These are phyloP conservation scores for Drosophila setosimentum DNA, from an alignment of 2,888 invertebrate species.

Conservation along the genomic window DNA sequence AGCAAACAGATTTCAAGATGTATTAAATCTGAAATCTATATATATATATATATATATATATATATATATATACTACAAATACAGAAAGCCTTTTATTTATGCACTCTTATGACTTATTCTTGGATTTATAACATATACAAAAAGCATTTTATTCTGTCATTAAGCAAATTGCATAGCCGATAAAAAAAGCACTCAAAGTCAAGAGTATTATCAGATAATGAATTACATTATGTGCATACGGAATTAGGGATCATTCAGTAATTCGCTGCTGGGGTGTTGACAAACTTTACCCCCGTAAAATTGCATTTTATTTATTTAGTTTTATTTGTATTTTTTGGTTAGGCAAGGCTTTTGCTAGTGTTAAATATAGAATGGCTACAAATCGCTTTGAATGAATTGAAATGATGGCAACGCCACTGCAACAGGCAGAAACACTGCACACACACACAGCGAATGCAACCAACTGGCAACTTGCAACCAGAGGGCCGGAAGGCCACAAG, in stretches of 20 bases:
- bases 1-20: neutral
- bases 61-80: neutral
- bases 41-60: neutral
- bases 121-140: neutral
- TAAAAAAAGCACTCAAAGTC: neutral
- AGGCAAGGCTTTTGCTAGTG: neutral
- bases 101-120: neutral
- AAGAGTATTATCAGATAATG: no score
- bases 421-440: neutral
- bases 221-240: neutral
- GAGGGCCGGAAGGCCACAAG: slow-evolving; percentile 31
- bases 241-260: neutral
- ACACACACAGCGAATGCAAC: slow-evolving; percentile 44
- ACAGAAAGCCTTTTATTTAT: neutral
- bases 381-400: neutral
- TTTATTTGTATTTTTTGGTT: neutral
- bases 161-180: no score
- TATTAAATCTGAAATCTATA: neutral
- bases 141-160: neutral
- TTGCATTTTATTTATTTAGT: neutral
- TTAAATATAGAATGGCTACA: neutral
- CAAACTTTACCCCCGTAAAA: neutral
- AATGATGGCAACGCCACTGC: neutral
- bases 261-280: neutral
- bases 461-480: slow-evolving; percentile 71